Evolutionary conservation across 2,797 vertebrate genomes (phyloP), one percentile per base, ranked within the genome.

Genomic region (Myripristis jacobus): DNA sequence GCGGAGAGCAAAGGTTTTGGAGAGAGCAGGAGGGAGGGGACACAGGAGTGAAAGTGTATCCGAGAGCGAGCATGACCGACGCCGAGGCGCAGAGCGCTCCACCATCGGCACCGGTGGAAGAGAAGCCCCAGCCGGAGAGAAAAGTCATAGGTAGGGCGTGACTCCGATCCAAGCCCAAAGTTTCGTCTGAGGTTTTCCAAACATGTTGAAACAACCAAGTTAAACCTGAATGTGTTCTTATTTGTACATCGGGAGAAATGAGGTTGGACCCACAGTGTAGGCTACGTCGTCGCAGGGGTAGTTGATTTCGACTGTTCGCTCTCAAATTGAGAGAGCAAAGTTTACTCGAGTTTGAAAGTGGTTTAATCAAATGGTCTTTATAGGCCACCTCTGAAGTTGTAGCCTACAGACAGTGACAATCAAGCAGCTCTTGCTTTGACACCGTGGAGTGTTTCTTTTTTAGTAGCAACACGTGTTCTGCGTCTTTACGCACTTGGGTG

Each of bases 141-240:
- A 95, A 92, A 88, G 81, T 94, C 24, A 93, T 95, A 82, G 94
- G 94, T 95, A 90, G 70, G 92, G 50, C 4, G 44, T 18, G 38
- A 24, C 2, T 11, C 29, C 50, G 43, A 34, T 6, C n/a, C 10
- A 22, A 9, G 22, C 15, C n/a, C 16, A 22, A n/a, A 9, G 7
- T 63, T 46, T n/a, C 6, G 27, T 29, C 6, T 38, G 11, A 41
- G 12, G 12, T 13, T 41, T 11, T 41, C 12, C 36, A 13, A 12
- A 13, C 36, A 3, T 41, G 13, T 41, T 2, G 36, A 41, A 41
- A 41, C 21, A 21, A 12, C 21, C 18, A 50, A 50, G 24, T 36
- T 8, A 7, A 36, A 10, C 8, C 34, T 10, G 1, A 2, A 10
- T 41, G 13, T 13, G 15, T 13, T 41, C 15, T 41, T 41, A 3